Conservation (phyloP, 2,888 invertebrate genomes). For the Scaptomyza polygonia region DNA sequence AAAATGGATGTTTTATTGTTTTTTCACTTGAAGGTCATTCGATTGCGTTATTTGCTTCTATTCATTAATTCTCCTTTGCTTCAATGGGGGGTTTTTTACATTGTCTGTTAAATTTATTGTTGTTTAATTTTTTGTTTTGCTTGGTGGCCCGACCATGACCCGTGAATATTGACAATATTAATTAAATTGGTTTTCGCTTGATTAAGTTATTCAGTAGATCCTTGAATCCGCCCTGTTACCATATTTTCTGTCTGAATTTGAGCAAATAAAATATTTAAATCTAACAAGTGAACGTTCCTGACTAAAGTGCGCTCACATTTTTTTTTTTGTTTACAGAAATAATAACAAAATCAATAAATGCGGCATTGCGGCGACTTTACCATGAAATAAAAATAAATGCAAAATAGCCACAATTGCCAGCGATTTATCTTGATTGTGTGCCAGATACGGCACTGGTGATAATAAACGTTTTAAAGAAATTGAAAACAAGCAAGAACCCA, state of each 20-base stretch:
- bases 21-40: slow-evolving; percentile 12
- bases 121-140: neutral
- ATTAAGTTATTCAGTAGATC: slow-evolving; percentile 49
- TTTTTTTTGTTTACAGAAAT: neutral
- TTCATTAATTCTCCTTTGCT: slow-evolving; percentile 20
- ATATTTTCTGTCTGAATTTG: slow-evolving; percentile 27
- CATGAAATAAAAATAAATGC: slow-evolving; percentile 68
- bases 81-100: neutral
- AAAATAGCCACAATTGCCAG: slow-evolving; percentile 68
- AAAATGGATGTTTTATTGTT: slow-evolving; percentile 17
- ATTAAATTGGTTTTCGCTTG: slow-evolving; percentile 73
- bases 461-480: slow-evolving; percentile 71
- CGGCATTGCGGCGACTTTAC: slow-evolving; percentile 63
- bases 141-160: slow-evolving; percentile 2
- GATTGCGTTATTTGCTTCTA: slow-evolving; percentile 1
- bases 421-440: slow-evolving; percentile 74
- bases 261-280: slow-evolving; percentile 74
- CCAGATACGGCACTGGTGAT: slow-evolving; percentile 55
- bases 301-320: neutral
- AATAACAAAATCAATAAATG: slow-evolving; percentile 75
- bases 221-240: slow-evolving; percentile 8
- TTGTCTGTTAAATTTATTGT: too few species aligned
- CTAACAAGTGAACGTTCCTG: slow-evolving; percentile 27
- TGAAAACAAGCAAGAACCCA: slow-evolving; percentile 26
- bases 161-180: slow-evolving; percentile 74